Evolutionary conservation across 2,797 vertebrate genomes (phyloP), one percentile per base, ranked within the genome.

Genomic region (Poecile montanus): DNA sequence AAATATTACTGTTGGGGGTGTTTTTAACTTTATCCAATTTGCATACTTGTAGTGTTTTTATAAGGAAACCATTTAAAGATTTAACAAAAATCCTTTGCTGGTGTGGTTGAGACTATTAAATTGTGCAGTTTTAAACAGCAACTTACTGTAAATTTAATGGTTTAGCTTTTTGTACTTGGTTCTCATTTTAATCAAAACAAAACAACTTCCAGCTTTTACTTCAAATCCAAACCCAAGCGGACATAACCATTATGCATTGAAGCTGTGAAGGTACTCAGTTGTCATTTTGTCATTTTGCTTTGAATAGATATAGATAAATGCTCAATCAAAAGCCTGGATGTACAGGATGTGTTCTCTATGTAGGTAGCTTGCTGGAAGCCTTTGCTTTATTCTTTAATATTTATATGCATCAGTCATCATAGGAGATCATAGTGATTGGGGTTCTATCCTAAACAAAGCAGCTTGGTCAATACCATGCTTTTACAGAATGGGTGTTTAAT

Each of bases 131-230:
- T 73, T 73, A 60, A 78, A 70, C 20, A 89, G 16, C 53, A 79
- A 1, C 29, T 75, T 87, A 29, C 3, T 88, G 21, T 61, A 79
- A 79, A 66, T 85, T 9, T 70, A 66, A 72, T 76, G 48, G 14
- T 79, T 87, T 72, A 27, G 5, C 27, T 51, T 79, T 94, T 89
- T 79, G 23, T 82, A 57, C n/a, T 87, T 5, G 48, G 3, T 62
- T 91, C 71, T 89, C 40, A 48, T 82, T 89, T 89, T 63, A 91
- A 83, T 85, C 10, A 77, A 80, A 94, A 63, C 20, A 88, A 74
- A 84, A 65, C 48, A 67, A 7, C 16, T 68, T 71, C 14, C 42
- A 54, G 4, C 30, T 88, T 22, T 65, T 91, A 47, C 47, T 62
- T 20, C 34, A 68, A 57, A 75, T 88, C 53, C 50, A 65, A 60